Conservation (phyloP, 2,113 vertebrate species). For the Ammospiza caudacuta region DNA sequence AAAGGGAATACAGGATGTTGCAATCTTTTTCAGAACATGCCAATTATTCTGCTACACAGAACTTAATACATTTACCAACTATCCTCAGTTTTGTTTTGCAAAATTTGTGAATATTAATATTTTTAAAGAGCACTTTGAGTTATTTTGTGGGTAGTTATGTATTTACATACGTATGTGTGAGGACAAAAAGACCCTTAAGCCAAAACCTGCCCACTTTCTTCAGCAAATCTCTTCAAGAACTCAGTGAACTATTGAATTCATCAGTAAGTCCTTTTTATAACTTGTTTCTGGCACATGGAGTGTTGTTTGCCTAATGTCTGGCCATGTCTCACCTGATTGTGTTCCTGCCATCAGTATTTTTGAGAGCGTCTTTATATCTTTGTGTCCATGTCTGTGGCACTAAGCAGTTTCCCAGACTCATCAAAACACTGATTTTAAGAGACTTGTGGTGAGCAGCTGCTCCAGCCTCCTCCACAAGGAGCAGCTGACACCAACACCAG, state of each 20-base stretch:
- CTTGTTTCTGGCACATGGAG: neutral
- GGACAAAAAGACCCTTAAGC: neutral
- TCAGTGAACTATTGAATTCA: neutral
- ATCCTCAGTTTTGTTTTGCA: neutral
- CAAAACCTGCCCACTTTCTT: neutral
- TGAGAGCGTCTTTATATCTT: neutral
- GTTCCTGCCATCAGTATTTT: neutral
- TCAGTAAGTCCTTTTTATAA: neutral
- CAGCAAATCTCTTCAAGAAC: neutral
- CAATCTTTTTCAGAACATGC: neutral
- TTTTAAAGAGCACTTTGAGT: neutral
- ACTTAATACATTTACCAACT: neutral
- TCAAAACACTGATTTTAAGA: neutral
- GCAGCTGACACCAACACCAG: rapidly evolving
- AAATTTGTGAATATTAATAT: neutral
- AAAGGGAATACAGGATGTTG: neutral
- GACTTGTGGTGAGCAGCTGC: neutral
- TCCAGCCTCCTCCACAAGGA: neutral
- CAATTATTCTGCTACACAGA: neutral
- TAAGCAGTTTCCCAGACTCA: neutral
- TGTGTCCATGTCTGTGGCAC: neutral
- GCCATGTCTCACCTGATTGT: neutral
- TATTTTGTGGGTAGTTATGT: neutral
- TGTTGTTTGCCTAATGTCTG: neutral
- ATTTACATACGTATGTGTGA: neutral